Conservation (phyloP, 2,113 vertebrate genomes). For the Argyrosomus japonicus region DNA sequence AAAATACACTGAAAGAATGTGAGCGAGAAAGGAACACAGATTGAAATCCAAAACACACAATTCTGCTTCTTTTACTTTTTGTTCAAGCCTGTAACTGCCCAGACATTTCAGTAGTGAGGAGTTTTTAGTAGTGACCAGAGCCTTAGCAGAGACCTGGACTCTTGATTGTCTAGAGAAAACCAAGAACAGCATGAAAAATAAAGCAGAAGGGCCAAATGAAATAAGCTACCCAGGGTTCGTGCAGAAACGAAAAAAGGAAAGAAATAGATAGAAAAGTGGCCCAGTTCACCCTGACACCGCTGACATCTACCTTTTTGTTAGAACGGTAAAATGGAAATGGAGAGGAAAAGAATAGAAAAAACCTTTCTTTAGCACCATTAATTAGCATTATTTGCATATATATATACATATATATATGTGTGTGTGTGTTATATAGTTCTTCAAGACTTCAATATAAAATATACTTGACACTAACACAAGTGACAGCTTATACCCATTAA, state of each 20-base stretch:
- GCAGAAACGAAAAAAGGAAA: neutral
- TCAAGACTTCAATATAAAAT: too few relatives aligned
- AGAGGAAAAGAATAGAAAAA: neutral
- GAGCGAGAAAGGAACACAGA: neutral
- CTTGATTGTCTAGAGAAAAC: slow-evolving; percentile 1
- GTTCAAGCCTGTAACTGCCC: neutral
- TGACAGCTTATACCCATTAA: too few relatives aligned
- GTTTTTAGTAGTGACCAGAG: neutral
- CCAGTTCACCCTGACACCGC: neutral
- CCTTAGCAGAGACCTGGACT: slow-evolving; percentile 9
- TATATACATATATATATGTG: too few relatives aligned
- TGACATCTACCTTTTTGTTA: slow-evolving; percentile 13
- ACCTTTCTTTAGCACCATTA: neutral
- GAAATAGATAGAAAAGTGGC: slow-evolving; percentile 8
- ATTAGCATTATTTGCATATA: neutral
- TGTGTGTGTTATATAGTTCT: too few relatives aligned
- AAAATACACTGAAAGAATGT: neutral
- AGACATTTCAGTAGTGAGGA: neutral
- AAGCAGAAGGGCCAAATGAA: slow-evolving; percentile 29
- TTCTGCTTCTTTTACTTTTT: neutral
- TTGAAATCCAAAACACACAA: neutral
- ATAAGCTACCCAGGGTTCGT: slow-evolving; percentile 29
- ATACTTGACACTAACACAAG: neutral
- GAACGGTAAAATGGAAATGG: neutral
- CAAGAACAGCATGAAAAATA: slow-evolving; percentile 17